Evolutionary conservation across 2,797 vertebrate genomes (phyloP).

Genomic region (Bryconaethiops microstoma): DNA sequence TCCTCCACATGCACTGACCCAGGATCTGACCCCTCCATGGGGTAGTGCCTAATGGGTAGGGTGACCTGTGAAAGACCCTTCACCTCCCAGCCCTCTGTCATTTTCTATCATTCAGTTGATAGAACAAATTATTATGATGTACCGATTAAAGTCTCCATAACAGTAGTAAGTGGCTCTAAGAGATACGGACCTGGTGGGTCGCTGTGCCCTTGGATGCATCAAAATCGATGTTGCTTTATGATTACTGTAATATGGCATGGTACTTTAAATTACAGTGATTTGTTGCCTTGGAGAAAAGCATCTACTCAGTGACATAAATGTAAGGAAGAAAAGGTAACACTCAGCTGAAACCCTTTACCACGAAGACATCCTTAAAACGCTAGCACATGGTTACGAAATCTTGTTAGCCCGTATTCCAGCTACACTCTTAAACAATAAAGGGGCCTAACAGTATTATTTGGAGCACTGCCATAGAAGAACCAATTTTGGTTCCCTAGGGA

Average conservation of each 20-base stretch:
- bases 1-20: conserved; percentile 53
- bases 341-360: background rate
- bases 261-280: conserved; percentile 21
- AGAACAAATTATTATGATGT: background rate
- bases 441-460: background rate
- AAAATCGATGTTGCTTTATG: conserved; percentile 26
- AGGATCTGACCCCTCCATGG: conserved; percentile 41
- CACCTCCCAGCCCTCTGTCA: background rate
- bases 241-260: conserved; percentile 10
- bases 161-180: background rate
- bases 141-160: background rate
- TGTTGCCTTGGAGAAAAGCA: conserved; percentile 26
- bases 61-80: background rate
- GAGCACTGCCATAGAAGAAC: background rate
- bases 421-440: too few relatives aligned
- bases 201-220: background rate
- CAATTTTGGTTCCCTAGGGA: too few relatives aligned
- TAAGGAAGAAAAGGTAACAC: background rate
- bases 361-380: background rate
- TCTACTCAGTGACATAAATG: conserved; percentile 3
- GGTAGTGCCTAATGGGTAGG: conserved; percentile 29
- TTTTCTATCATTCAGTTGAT: background rate
- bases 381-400: background rate
- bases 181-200: background rate
- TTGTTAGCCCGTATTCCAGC: background rate